Base-by-base conservation (phyloP, 1,140 invertebrate genomes). In the Pseudomyrmex gracilis region DNA sequence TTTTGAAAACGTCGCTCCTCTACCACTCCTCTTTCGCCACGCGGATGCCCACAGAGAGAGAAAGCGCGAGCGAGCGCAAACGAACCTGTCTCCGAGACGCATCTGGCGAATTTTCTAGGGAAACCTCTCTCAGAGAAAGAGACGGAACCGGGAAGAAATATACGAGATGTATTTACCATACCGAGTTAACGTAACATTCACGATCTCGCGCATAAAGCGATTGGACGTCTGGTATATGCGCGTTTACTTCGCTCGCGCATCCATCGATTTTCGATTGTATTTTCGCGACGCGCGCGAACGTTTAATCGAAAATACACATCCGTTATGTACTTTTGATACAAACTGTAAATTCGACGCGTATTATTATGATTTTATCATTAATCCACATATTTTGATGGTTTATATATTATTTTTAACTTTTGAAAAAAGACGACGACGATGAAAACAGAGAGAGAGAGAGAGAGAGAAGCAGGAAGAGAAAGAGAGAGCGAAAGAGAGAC, bases 61-160 rank as follows among this genome's bases (percentile, higher is more conserved):
- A 34, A 34, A 70, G 51, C 66, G 66, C 51, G 60, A 74, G 73
- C 71, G 80, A 64, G 13, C 34, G 49, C 47, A 55, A 80, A 43
- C 80, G 49, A 64, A 43, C 53, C 43, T 12, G 15, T 53, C 45
- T 53, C 51, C 15, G 66, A 80, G 76, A 3, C 76, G 66, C 76
- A 80, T 80, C 76, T 80, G 76, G 76, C 66, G 49, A 80, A 80
- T 80, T 80, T 80, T 80, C 76, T 58, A 55, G 53, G 45, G 76
- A 80, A 80, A 80, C 76, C 76, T 71, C 66, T 71, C 10, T 34
- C 34, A 34, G 34, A 34, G 34, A 55, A 53, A 80, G 71, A 71
- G 66, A 22, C 76, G 53, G 66, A 43, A 57, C 34, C 34, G 34
- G 34, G 76, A 76, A 49, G 47, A 80, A 66, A 80, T 70, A 78